phyloP scores from a whole-genome alignment of 2,113 vertebrate genomes.

The Turdus rufiventris region DNA sequence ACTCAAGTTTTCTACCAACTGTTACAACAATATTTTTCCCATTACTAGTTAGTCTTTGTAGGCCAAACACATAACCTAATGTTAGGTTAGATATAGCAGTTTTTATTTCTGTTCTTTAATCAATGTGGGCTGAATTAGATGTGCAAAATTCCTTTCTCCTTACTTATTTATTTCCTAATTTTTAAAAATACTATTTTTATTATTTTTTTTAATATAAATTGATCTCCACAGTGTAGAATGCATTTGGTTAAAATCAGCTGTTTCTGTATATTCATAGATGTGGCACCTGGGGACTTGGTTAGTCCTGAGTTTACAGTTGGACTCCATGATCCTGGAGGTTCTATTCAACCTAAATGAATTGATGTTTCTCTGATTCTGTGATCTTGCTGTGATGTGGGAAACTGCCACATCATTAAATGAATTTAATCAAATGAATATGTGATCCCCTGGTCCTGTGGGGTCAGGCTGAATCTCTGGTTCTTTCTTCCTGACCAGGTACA shows the following conservation, averaged over 20 bases:
- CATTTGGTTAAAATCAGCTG: not conserved
- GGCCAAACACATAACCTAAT: not conserved
- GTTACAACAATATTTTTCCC: not conserved
- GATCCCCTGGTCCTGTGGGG: not conserved
- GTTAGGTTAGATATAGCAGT: not conserved
- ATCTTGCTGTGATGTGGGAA: not conserved
- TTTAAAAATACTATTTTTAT: not conserved
- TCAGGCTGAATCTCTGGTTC: not conserved
- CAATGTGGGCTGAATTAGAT: not conserved
- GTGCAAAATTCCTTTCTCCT: not conserved
- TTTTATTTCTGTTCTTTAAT: not conserved
- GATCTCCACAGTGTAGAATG: not conserved
- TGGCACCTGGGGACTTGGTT: not conserved
- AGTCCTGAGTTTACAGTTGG: not conserved
- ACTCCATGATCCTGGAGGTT: not conserved
- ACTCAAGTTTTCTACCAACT: not conserved
- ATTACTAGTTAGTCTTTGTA: not conserved
- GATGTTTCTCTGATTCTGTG: rapidly evolving
- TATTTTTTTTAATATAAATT: not conserved
- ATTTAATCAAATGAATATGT: not conserved
- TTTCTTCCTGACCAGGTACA: not conserved
- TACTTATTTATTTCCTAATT: not conserved
- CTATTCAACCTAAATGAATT: not conserved
- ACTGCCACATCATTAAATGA: not conserved
- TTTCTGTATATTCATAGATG: not conserved